Base-by-base conservation (phyloP, 1,140 invertebrate genomes). In the Drosophila watanabei region DNA sequence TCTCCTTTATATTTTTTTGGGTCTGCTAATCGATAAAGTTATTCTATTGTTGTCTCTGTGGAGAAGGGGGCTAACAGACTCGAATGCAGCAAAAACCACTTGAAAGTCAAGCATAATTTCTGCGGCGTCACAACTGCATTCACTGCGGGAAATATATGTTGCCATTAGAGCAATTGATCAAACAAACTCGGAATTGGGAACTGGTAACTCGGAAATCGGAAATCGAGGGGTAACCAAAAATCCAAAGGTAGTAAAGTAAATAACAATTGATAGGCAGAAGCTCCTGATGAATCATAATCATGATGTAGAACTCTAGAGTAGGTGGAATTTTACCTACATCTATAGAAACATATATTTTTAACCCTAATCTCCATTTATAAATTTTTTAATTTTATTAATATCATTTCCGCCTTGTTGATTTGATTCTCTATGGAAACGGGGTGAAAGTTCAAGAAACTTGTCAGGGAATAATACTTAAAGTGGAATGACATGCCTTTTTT, bases 351-450 rank as follows among this genome's bases (percentile, higher is more conserved):
- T 24, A 14, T 54, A 35, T 35, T 20, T 14, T 20, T 5, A 20
- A 1, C 0, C 18, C 10, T 10, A 37, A 13, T 35, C 5, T 52
- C 2, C 6, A 20, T 20, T 20, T 18, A 13, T 16, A 11, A 37
- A n/a, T 41, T 41, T n/a, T 14, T 13, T 20, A 16, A 18, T 11
- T 18, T 14, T 56, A 28, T 62, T 30, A 14, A 20, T 4, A 11
- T 4, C 1, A 37, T 33, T 39, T 37, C 58, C 49, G 28, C 6
- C 46, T 52, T 52, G 64, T 58, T 60, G 63, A 83, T 71, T 87
- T 84, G 63, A 83, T 71, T 87, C 82, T 68, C 83, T 85, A 84
- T 90, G 91, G 90, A 75, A 87, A 92, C 89, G 45, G 35, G n/a
- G 32, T 62, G 18, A 66, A 61, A 81, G 85, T 89, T 89, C 85